Base-by-base conservation (phyloP, 2,888 invertebrate species). In the Aphodius granarius region DNA sequence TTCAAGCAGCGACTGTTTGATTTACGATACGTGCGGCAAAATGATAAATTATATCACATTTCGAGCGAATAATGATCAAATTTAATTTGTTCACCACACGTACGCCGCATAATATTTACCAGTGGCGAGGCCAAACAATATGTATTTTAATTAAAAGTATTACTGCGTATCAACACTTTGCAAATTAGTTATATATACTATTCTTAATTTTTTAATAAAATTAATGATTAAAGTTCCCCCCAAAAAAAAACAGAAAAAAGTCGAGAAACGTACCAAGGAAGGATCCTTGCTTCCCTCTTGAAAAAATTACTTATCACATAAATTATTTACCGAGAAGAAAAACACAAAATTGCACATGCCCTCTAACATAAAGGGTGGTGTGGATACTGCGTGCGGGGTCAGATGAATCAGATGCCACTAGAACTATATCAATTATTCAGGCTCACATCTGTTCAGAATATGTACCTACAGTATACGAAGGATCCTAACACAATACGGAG, bases 391-490 rank as follows among this genome's bases (percentile, higher is more conserved):
- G 77, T 78, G 79, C 80, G 83, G 83, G 83, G 83, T 82, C 80
- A 81, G 78, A 82, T 83, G 83, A 84, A 85, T 84, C 84, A 84
- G 83, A 83, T 83, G 83, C 83, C 83, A 84, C 84, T 84, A 84
- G 79, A 81, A 78, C 82, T 82, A 82, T 81, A 82, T 80, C 86
- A 86, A 86, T 86, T 86, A 86, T 85, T 85, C 85, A 86, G 79
- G 75, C 80, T 80, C 85, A 83, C 86, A 86, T 86, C 86, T 86
- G 86, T 85, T 85, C 82, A 82, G 82, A 83, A 84, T 84, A 85
- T 84, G 81, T 81, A 80, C 78, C 79, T 79, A 78, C 81, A 75
- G 74, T 77, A 75, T 77, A 75, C 80, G 80, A 80, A 80, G 80
- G 78, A 23, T 64, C 75, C 68, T 66, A 77, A 81, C 78, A 81